Evolutionary conservation across 2,113 vertebrate species (phyloP).

Genomic region (Zosterops lateralis): DNA sequence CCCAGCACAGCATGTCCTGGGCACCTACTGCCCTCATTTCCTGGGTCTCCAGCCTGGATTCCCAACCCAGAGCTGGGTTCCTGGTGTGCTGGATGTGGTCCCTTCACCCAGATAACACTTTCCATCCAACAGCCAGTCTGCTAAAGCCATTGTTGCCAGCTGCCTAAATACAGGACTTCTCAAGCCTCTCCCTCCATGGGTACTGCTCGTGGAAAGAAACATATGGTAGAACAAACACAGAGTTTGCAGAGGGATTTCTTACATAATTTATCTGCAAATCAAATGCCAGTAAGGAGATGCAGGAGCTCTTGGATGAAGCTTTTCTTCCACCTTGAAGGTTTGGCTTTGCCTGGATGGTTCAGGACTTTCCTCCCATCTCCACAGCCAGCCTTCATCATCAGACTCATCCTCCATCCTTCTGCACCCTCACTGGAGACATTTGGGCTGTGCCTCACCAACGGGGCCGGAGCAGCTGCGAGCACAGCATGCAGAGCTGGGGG

Average conservation of each 20-base stretch:
- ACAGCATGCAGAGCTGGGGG: slow-evolving; percentile 2
- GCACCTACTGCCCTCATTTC: background rate
- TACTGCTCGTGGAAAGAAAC: background rate
- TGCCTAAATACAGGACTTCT: background rate
- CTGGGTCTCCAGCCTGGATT: rapidly evolving
- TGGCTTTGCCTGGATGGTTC: background rate
- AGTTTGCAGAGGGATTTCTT: background rate
- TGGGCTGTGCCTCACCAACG: background rate
- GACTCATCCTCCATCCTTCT: background rate
- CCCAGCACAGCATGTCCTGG: background rate
- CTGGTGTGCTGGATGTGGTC: background rate
- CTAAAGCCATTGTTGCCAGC: background rate
- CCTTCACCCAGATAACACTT: background rate
- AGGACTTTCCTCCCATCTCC: background rate
- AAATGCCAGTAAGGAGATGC: background rate
- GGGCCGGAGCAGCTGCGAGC: slow-evolving; percentile 40
- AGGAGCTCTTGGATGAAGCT: background rate
- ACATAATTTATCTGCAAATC: background rate
- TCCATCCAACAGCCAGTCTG: background rate
- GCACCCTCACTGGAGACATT: background rate
- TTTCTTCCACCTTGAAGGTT: background rate
- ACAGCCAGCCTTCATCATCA: background rate
- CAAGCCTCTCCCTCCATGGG: background rate
- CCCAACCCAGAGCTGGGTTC: background rate
- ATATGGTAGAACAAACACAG: background rate